phyloP scores from a whole-genome alignment of 1,140 invertebrate genomes.

The Capitella teleta region DNA sequence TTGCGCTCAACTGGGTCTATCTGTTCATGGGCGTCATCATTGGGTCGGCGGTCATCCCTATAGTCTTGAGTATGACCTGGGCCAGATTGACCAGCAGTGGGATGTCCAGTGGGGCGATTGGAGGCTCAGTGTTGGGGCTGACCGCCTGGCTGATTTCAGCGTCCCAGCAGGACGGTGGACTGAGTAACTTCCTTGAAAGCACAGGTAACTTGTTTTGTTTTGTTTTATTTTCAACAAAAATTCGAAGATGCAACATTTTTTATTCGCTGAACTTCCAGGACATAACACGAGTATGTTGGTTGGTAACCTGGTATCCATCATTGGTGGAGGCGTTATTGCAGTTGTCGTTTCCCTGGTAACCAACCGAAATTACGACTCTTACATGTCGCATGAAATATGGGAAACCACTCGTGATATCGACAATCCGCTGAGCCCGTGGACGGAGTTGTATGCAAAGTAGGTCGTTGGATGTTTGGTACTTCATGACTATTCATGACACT shows the following conservation, averaged over 20 bases:
- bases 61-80: slow-evolving; percentile 39
- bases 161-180: slow-evolving; percentile 29
- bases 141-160: slow-evolving; percentile 35
- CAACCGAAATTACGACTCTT: slow-evolving; percentile 14
- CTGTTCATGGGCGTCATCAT: slow-evolving; percentile 42
- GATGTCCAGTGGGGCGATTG: slow-evolving; percentile 35
- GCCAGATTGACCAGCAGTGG: slow-evolving; percentile 29
- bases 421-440: slow-evolving; percentile 41
- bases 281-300: slow-evolving; percentile 34
- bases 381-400: slow-evolving; percentile 27
- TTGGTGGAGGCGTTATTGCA: slow-evolving; percentile 31
- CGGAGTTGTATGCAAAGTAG: slow-evolving; percentile 38
- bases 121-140: slow-evolving; percentile 31
- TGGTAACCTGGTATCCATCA: slow-evolving; percentile 39
- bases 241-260: too few species aligned
- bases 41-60: slow-evolving; percentile 41
- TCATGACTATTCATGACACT: too few species aligned
- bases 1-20: slow-evolving; percentile 40
- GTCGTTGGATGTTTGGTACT: too few species aligned
- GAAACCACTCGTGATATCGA: slow-evolving; percentile 44
- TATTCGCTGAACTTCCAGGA: slow-evolving; percentile 12
- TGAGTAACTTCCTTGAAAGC: slow-evolving; percentile 30
- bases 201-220: too few species aligned
- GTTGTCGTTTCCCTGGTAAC: slow-evolving; percentile 28
- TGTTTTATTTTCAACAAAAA: too few species aligned